phyloP scores from a whole-genome alignment of 1,140 invertebrate genomes.

The Samia ricini region DNA sequence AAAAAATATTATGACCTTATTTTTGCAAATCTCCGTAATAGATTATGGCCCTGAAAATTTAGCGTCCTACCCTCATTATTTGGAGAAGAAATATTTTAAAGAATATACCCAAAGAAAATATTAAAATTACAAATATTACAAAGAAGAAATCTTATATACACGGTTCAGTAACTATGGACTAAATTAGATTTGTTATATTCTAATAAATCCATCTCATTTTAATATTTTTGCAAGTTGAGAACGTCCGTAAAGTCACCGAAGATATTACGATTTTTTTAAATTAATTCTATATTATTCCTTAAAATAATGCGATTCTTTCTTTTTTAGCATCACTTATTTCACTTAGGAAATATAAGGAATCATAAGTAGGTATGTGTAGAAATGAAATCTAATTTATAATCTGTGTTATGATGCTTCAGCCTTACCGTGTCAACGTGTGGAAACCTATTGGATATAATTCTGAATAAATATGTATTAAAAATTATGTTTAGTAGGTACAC shows the following conservation, averaged over 20 bases:
- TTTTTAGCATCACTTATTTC: slow-evolving; percentile 13
- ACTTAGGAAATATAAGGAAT: slow-evolving; percentile 22
- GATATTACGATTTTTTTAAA: background rate
- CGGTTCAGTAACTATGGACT: background rate
- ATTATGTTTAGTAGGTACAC: slow-evolving; percentile 32
- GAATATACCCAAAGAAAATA: background rate
- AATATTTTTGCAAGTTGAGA: slow-evolving; percentile 18
- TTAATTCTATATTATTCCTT: slow-evolving; percentile 3
- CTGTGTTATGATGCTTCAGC: slow-evolving; percentile 34
- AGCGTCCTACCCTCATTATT: background rate
- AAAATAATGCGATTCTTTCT: slow-evolving; percentile 8
- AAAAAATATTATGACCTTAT: too few species aligned
- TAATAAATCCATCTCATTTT: slow-evolving; percentile 25
- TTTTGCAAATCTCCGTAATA: too few species aligned
- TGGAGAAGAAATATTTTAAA: background rate
- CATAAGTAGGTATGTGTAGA: slow-evolving; percentile 24
- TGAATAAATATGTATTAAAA: slow-evolving; percentile 66
- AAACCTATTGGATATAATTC: slow-evolving; percentile 38
- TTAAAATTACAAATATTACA: background rate
- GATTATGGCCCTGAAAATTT: too few species aligned
- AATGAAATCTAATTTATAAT: slow-evolving; percentile 53
- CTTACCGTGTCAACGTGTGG: slow-evolving; percentile 10
- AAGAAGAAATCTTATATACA: background rate
- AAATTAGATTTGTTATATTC: slow-evolving; percentile 25
- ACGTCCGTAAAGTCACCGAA: background rate